phyloP scores from a whole-genome alignment of 2,797 vertebrate species.

The Mormyrus proboscirostris region DNA sequence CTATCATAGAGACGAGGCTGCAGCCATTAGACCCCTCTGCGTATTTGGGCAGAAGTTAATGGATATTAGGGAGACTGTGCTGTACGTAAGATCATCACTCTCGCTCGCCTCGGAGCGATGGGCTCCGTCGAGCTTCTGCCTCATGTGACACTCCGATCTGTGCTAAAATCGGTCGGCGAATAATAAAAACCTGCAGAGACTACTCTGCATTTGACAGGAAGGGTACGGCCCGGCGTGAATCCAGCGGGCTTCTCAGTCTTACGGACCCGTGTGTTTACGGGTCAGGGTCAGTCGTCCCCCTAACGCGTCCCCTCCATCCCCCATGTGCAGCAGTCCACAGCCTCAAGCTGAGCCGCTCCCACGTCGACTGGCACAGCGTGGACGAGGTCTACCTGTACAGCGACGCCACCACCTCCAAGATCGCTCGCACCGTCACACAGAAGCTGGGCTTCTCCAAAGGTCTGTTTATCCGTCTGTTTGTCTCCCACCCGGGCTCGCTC shows the following conservation, averaged over 20 bases:
- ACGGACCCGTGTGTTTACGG: constrained; percentile 40
- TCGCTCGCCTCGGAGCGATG: neutral
- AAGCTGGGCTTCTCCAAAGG: constrained; percentile 98
- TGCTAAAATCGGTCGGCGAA: neutral
- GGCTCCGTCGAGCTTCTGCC: neutral
- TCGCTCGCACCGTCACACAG: constrained; percentile 91
- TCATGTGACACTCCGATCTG: neutral
- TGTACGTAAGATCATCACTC: neutral
- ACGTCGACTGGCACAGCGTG: constrained; percentile 95
- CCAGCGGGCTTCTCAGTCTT: constrained; percentile 39
- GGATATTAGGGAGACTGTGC: neutral
- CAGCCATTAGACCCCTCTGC: neutral
- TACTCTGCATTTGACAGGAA: neutral
- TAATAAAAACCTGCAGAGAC: neutral
- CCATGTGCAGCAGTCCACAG: constrained; percentile 75
- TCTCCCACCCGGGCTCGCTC: neutral
- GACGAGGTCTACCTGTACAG: constrained; percentile 98
- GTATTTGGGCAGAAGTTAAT: neutral
- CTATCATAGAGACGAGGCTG: neutral
- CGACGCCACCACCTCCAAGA: constrained; percentile 96
- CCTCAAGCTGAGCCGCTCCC: constrained; percentile 87
- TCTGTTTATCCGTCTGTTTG: constrained; percentile 34
- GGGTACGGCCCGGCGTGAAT: neutral
- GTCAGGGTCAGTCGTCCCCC: constrained; percentile 18
- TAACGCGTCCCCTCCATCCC: neutral